These are phyloP conservation scores for Collichthys lucidus DNA, from an alignment of 2,113 vertebrate species.

Conservation along the genomic window DNA sequence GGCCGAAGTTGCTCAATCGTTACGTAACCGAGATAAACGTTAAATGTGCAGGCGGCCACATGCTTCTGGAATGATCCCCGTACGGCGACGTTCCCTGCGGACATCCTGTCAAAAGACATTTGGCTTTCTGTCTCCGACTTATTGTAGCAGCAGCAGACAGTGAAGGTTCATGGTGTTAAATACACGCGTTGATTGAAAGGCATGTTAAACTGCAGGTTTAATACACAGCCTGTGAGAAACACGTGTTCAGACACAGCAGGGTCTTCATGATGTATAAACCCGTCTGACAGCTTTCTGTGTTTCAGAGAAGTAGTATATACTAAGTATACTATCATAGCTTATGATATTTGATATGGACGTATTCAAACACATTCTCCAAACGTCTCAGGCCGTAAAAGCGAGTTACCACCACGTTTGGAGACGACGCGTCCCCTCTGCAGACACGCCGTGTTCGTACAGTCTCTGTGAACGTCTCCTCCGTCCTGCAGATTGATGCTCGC, in stretches of 20 bases:
- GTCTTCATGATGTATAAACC: background rate
- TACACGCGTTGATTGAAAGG: constrained; percentile 1
- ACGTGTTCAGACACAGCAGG: constrained; percentile 15
- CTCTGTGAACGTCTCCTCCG: background rate
- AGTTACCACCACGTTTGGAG: too few relatives aligned
- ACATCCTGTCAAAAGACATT: constrained; percentile 13
- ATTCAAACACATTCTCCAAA: too few relatives aligned
- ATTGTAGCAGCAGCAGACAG: background rate
- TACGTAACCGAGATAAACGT: background rate
- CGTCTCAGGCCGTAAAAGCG: too few relatives aligned
- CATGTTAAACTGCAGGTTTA: background rate
- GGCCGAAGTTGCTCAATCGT: background rate
- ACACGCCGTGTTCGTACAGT: background rate
- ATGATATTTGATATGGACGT: too few relatives aligned
- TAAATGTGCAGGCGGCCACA: too few relatives aligned
- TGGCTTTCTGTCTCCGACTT: constrained; percentile 21
- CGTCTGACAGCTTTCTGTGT: background rate
- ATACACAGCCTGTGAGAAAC: background rate
- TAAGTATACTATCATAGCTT: background rate
- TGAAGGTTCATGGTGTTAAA: background rate
- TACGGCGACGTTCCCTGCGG: background rate
- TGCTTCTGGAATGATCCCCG: background rate
- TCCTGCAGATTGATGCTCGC: background rate
- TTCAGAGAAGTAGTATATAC: background rate
- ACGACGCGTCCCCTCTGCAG: too few relatives aligned